These are phyloP conservation scores for Dilophus febrilis DNA, from an alignment of 2,888 invertebrate genomes.

Conservation along the genomic window DNA sequence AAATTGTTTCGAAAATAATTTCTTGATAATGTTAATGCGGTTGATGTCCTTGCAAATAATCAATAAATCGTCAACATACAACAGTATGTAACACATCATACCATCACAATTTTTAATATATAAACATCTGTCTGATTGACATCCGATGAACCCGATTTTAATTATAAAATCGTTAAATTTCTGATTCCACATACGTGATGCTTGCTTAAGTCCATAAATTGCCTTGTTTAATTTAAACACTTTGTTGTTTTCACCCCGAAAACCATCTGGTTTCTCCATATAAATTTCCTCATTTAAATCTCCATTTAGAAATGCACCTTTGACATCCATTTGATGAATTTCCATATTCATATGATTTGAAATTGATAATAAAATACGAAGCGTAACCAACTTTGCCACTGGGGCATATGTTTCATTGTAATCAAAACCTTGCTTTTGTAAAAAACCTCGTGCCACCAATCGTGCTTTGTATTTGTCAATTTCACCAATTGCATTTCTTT, in stretches of 20 bases:
- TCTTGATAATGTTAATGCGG: neutral
- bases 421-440: conserved; percentile 9
- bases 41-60: neutral
- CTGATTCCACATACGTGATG: conserved; percentile 10
- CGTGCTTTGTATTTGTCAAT: conserved; percentile 11
- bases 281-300: conserved; percentile 2
- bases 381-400: conserved; percentile 10
- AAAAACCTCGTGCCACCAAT: conserved; percentile 10
- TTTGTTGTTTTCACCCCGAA: conserved; percentile 11
- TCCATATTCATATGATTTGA: conserved; percentile 10
- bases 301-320: conserved; percentile 3
- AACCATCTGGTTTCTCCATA: conserved; percentile 6
- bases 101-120: conserved; percentile 3
- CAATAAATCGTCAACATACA: conserved; percentile 9
- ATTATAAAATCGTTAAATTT: conserved; percentile 7
- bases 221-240: conserved; percentile 4
- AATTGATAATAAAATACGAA: conserved; percentile 10
- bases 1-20: conserved; percentile 4
- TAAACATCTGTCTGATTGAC: conserved; percentile 10
- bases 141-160: conserved; percentile 7
- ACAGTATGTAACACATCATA: conserved; percentile 2
- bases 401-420: conserved; percentile 10
- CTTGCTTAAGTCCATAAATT: conserved; percentile 11
- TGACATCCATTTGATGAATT: conserved; percentile 6
- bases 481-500: conserved; percentile 4